Conservation (phyloP, 2,113 vertebrate genomes). For the Pontoporia blainvillei region DNA sequence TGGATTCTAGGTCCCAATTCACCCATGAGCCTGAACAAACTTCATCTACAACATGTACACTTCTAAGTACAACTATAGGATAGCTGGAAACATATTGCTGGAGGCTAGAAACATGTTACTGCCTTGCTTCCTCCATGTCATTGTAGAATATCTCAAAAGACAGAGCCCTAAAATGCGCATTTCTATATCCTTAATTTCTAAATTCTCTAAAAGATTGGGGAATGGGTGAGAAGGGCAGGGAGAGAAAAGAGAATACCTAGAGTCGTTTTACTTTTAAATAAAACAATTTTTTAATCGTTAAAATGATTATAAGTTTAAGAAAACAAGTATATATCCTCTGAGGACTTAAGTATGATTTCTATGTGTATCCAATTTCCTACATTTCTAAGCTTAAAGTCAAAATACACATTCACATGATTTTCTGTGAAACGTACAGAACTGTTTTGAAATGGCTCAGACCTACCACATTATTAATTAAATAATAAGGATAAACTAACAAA, state of each 20-base stretch:
- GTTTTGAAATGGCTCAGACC: background rate
- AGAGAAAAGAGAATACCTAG: background rate
- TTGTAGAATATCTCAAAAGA: background rate
- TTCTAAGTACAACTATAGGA: background rate
- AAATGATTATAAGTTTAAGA: background rate
- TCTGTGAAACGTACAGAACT: background rate
- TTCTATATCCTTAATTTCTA: background rate
- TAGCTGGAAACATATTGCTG: background rate
- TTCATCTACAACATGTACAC: background rate
- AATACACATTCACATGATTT: background rate
- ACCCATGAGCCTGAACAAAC: background rate
- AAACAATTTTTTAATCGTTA: background rate
- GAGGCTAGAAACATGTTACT: background rate
- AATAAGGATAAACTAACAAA: background rate
- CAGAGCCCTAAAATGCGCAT: background rate
- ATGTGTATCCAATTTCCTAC: background rate
- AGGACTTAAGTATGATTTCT: slow-evolving; percentile 14
- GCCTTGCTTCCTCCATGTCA: background rate
- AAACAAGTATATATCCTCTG: background rate
- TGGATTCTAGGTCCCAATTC: slow-evolving; percentile 30
- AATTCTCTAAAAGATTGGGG: background rate
- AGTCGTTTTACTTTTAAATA: background rate
- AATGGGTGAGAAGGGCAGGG: background rate
- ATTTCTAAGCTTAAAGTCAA: slow-evolving; percentile 26
- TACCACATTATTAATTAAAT: background rate